These are phyloP conservation scores for Venturia canescens DNA, from an alignment of 1,140 invertebrate species.

Conservation along the genomic window DNA sequence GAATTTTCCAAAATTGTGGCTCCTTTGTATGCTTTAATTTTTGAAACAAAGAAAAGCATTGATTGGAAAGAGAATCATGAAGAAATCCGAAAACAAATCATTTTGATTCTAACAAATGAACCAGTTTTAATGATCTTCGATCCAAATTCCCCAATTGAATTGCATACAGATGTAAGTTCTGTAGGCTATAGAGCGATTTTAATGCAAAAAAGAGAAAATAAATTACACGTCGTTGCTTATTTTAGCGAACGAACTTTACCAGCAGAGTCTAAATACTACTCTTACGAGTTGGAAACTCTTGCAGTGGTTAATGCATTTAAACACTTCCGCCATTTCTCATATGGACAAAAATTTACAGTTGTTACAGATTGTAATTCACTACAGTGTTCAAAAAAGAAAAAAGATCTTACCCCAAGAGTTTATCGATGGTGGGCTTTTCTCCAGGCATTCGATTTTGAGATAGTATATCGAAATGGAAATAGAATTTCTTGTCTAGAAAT, in stretches of 20 bases:
- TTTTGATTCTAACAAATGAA: constrained; percentile 49
- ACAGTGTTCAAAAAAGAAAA: constrained; percentile 62
- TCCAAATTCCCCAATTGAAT: constrained; percentile 59
- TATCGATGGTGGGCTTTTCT: constrained; percentile 55
- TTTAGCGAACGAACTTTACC: constrained; percentile 54
- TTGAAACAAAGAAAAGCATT: not conserved
- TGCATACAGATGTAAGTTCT: constrained; percentile 50
- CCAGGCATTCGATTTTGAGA: constrained; percentile 61
- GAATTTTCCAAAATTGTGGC: constrained; percentile 57
- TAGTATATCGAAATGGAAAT: constrained; percentile 44
- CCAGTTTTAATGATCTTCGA: constrained; percentile 68
- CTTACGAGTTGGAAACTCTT: not conserved
- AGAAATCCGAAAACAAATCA: not conserved
- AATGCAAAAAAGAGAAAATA: constrained; percentile 54
- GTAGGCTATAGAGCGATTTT: constrained; percentile 52
- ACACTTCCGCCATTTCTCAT: constrained; percentile 65
- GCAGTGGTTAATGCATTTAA: not conserved
- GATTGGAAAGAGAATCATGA: constrained; percentile 4
- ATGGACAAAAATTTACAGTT: constrained; percentile 52
- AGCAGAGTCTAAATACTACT: constrained; percentile 12
- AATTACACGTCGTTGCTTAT: constrained; percentile 58
- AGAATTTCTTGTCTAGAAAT: constrained; percentile 51
- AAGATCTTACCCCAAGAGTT: constrained; percentile 63
- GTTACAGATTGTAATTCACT: constrained; percentile 66
- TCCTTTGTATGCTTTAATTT: constrained; percentile 53